Evolutionary conservation across 2,797 vertebrate species (phyloP).

Genomic region (Bradypodion ventrale): DNA sequence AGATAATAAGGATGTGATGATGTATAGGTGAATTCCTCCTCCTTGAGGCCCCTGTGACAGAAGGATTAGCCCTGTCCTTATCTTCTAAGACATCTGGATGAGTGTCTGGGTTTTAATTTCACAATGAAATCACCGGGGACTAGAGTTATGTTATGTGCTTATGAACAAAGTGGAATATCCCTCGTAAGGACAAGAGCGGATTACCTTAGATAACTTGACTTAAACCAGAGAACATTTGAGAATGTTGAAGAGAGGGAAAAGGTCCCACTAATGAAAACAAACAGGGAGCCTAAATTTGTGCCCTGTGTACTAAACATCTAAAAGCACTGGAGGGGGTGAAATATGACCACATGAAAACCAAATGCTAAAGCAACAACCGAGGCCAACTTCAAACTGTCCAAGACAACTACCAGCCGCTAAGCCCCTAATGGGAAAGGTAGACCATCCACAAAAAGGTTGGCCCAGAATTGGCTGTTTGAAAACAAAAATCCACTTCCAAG

Average conservation of each 20-base stretch:
- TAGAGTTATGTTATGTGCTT: constrained; percentile 78
- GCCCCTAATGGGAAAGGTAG: constrained; percentile 67
- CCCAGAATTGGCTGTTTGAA: constrained; percentile 68
- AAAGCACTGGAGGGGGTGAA: constrained; percentile 68
- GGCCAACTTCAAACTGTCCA: constrained; percentile 62
- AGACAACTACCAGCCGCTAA: constrained; percentile 58
- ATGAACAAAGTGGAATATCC: constrained; percentile 85
- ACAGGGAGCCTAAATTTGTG: constrained; percentile 74
- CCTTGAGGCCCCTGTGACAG: constrained; percentile 84
- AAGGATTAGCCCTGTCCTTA: constrained; percentile 86
- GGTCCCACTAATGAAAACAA: constrained; percentile 85
- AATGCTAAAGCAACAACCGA: constrained; percentile 62
- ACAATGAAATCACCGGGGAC: constrained; percentile 80
- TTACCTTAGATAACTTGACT: constrained; percentile 89
- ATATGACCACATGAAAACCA: constrained; percentile 63
- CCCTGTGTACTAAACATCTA: constrained; percentile 70
- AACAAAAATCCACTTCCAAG: constrained; percentile 56
- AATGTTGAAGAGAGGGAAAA: constrained; percentile 88
- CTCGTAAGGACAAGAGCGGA: constrained; percentile 86
- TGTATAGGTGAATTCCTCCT: constrained; percentile 91
- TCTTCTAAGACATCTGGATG: constrained; percentile 92
- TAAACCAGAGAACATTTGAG: constrained; percentile 91
- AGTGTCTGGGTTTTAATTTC: constrained; percentile 91
- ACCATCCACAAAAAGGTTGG: constrained; percentile 73
- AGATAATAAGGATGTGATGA: constrained; percentile 93